Conservation (phyloP, 2,888 invertebrate species). For the Trichogramma evanescens region DNA sequence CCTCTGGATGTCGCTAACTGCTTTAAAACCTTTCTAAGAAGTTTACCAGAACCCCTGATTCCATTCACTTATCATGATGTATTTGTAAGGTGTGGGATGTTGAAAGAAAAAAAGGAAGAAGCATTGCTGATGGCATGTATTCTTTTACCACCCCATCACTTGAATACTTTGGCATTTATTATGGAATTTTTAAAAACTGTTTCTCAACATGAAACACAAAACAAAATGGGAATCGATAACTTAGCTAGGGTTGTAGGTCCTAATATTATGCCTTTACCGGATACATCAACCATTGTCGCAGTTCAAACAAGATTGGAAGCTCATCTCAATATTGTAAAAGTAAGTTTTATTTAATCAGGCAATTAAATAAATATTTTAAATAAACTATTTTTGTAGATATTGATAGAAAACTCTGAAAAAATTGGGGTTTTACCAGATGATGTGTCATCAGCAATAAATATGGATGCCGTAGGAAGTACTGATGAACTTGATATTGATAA, state of each 20-base stretch:
- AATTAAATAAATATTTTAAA: neutral
- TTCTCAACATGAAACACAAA: slow-evolving; percentile 60
- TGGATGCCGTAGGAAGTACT: slow-evolving; percentile 34
- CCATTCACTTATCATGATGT: slow-evolving; percentile 67
- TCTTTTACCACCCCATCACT: slow-evolving; percentile 68
- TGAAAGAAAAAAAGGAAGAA: slow-evolving; percentile 55
- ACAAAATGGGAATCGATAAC: slow-evolving; percentile 80
- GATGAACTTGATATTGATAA: slow-evolving; percentile 36
- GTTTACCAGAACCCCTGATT: slow-evolving; percentile 79
- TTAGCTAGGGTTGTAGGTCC: slow-evolving; percentile 80
- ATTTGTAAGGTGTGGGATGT: slow-evolving; percentile 61
- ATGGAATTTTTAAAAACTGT: slow-evolving; percentile 73
- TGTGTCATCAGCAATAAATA: slow-evolving; percentile 47
- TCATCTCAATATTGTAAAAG: slow-evolving; percentile 66
- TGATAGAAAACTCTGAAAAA: slow-evolving; percentile 69
- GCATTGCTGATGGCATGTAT: slow-evolving; percentile 63
- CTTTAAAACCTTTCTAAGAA: slow-evolving; percentile 76
- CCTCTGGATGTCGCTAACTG: slow-evolving; percentile 81
- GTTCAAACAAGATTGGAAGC: slow-evolving; percentile 59
- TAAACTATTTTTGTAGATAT: slow-evolving; percentile 50
- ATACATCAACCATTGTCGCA: slow-evolving; percentile 50
- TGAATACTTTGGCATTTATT: slow-evolving; percentile 73
- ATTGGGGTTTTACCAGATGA: slow-evolving; percentile 67
- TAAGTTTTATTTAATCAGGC: slow-evolving; percentile 31
- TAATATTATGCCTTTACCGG: slow-evolving; percentile 74